Percentiles rank a stretch among this genome's conserved stretches.
Conservation (phyloP, 2,888 invertebrate genomes). For the Adelphocoris suturalis region DNA sequence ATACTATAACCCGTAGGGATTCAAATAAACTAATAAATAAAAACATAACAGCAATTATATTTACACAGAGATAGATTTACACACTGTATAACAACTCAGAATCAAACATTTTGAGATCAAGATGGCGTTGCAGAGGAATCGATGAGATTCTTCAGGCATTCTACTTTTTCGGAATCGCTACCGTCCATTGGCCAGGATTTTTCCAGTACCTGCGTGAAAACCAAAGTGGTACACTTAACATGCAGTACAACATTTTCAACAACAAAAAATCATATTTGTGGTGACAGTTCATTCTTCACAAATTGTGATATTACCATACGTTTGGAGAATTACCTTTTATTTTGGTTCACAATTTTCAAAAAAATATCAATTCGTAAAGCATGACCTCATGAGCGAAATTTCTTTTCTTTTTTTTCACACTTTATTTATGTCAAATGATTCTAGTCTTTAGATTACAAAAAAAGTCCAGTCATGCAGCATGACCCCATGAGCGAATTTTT, state of each 20-base stretch:
- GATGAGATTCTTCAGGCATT: conserved; percentile 21
- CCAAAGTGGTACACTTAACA: too few relatives aligned
- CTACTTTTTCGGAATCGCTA: background rate
- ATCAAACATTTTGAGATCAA: background rate
- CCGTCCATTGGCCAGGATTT: conserved; percentile 7
- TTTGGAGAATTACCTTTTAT: too few relatives aligned
- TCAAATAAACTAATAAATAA: background rate
- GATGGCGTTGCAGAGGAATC: background rate
- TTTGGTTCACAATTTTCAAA: too few relatives aligned
- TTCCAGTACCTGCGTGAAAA: background rate
- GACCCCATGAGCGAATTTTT: too few relatives aligned
- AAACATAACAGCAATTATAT: background rate
- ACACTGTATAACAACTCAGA: background rate
- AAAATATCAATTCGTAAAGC: too few relatives aligned
- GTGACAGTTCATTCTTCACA: background rate
- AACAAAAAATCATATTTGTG: background rate
- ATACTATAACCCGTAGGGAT: too few relatives aligned
- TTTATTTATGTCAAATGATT: background rate
- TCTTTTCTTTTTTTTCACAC: background rate
- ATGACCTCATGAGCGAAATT: background rate
- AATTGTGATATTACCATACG: too few relatives aligned
- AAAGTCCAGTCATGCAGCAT: too few relatives aligned
- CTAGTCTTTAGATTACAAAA: background rate
- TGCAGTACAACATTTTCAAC: background rate
- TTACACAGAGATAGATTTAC: background rate